These are phyloP conservation scores for Atta cephalotes DNA, from an alignment of 1,140 invertebrate genomes.

Conservation along the genomic window DNA sequence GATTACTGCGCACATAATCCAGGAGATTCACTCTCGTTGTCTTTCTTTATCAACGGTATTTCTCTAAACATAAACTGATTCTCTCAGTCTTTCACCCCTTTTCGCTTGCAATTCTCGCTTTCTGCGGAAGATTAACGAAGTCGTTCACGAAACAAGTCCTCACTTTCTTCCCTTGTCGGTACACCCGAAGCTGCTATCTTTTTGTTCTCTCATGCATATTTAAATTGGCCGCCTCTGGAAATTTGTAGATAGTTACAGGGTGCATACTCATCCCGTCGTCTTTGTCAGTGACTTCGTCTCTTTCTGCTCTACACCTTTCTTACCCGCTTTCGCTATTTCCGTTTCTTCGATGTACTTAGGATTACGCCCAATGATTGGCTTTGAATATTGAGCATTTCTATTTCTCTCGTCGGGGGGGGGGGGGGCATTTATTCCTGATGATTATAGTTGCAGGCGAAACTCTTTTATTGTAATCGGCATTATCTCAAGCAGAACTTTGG, in stretches of 20 bases:
- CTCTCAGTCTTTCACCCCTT: not conserved
- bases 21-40: slow-evolving; percentile 63
- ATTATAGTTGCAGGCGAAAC: not conserved
- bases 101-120: slow-evolving; percentile 33
- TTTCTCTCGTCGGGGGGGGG: not conserved
- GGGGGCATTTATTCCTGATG: not conserved
- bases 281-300: not conserved
- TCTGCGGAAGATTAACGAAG: slow-evolving; percentile 74
- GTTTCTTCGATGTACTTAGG: not conserved
- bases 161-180: slow-evolving; percentile 22
- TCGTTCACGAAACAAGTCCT: slow-evolving; percentile 74
- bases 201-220: slow-evolving; percentile 76
- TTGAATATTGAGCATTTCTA: slow-evolving; percentile 46
- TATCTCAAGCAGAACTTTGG: not conserved
- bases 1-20: slow-evolving; percentile 75
- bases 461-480: not conserved
- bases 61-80: not conserved
- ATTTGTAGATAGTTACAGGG: slow-evolving; percentile 69
- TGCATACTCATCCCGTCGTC: not conserved
- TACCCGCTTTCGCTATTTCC: not conserved
- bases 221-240: slow-evolving; percentile 76
- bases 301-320: not conserved
- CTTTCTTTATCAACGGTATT: slow-evolving; percentile 56
- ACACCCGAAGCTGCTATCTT: not conserved
- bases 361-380: slow-evolving; percentile 31